Conservation (phyloP, 2,113 vertebrate species). For the Ceyx margarethae region DNA sequence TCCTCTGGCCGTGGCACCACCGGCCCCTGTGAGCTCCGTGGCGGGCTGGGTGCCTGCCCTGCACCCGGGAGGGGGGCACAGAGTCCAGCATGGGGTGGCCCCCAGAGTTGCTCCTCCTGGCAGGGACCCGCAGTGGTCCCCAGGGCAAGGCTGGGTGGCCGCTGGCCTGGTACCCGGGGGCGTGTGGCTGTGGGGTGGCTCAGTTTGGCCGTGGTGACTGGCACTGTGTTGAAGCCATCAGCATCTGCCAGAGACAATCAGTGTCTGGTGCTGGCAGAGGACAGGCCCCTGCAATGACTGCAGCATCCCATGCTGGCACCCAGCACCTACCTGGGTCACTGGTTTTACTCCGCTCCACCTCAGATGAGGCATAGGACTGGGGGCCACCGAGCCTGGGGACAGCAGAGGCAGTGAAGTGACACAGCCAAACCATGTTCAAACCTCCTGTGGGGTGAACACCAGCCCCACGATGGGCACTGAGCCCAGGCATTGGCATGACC, state of each 20-base stretch:
- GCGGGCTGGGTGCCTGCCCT: fast-evolving
- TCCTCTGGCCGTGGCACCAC: neutral
- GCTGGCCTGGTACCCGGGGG: conserved; percentile 21
- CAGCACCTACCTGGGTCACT: neutral
- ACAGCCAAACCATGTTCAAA: fast-evolving
- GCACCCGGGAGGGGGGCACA: neutral
- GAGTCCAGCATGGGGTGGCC: neutral
- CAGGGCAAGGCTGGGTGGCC: neutral
- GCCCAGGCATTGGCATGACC: fast-evolving
- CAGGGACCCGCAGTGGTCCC: fast-evolving
- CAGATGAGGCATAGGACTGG: neutral
- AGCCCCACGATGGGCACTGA: neutral
- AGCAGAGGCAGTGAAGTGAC: neutral
- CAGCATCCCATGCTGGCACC: fast-evolving
- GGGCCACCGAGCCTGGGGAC: neutral
- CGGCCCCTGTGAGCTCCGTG: fast-evolving
- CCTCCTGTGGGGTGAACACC: neutral
- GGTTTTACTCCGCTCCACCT: fast-evolving
- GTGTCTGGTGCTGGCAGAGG: fast-evolving
- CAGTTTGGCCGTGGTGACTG: neutral
- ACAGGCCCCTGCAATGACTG: fast-evolving
- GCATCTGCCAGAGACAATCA: neutral
- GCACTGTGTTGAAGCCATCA: neutral
- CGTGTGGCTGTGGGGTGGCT: conserved; percentile 15
- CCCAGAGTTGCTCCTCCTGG: fast-evolving